Base-by-base conservation (phyloP, 2,888 invertebrate genomes). In the Nowickia ferox region DNA sequence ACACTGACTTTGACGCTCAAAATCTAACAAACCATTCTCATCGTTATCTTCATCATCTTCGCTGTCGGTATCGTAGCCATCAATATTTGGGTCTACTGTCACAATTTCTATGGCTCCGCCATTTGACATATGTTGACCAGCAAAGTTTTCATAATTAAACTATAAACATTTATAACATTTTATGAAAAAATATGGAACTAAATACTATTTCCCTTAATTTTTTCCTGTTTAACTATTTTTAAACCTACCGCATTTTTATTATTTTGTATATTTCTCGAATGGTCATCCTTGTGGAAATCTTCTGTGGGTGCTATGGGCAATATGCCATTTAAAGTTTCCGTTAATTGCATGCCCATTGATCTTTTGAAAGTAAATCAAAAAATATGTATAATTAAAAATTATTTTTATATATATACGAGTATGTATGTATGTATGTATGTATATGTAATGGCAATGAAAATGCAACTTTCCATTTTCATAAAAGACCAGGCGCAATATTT, bases 251-350 rank as follows among this genome's bases (percentile, higher is more conserved):
- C 84, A 87, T 91, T 91, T 87, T 90, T 89, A 77, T 89, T 89
- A 79, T 88, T 89, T 82, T 89, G 85, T 48, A 87, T 74, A 78
- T 59, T 84, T 59, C 84, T 76, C 53, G 79, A 42, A 65, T 89
- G 88, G n/a, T 91, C 89, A 66, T 88, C 87, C 66, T 86, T 88
- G 63, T 88, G 87, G 84, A 89, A 86, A 78, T 87, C 88, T 61
- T 90, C 90, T 69, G 89, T 89, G 57, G 88, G 89, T 9, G 90
- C 89, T 53, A 92, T 91, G 13, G 93, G 93, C 61, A 93, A 86
- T 76, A 93, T 93, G 19, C 92, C 93, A 86, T 92, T 90, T 2
- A 93, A 87, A n/a, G 92, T 92, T 48, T 93, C 92, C 63, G 92
- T 89, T 63, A 93, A 87, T 72, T 92, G 91, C 69, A 93, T 87